phyloP scores from a whole-genome alignment of 2,888 invertebrate genomes.

The Caenorhabditis plicata region DNA sequence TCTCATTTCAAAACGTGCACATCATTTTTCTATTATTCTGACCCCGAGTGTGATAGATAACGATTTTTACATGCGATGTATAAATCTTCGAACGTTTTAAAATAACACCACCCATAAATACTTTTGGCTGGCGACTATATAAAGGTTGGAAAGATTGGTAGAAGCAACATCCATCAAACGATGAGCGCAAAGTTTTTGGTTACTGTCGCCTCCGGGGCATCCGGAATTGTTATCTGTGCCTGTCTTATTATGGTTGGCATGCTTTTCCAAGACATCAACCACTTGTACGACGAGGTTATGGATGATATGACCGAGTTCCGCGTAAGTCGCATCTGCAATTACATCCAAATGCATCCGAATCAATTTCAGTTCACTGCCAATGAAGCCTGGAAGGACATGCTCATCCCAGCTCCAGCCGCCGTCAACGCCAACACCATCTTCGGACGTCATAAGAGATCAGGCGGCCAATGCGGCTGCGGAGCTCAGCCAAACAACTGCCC shows the following conservation, averaged over 20 bases:
- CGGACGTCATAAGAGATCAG: conserved; percentile 49
- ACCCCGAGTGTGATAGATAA: too few relatives aligned
- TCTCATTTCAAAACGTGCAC: too few relatives aligned
- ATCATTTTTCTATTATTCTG: too few relatives aligned
- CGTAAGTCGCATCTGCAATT: conserved; percentile 23
- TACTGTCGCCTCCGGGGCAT: conserved; percentile 42
- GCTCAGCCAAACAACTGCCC: conserved; percentile 47
- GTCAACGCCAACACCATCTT: conserved; percentile 39
- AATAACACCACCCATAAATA: too few relatives aligned
- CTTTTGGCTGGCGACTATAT: too few relatives aligned
- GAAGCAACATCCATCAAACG: too few relatives aligned
- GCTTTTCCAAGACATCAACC: conserved; percentile 56
- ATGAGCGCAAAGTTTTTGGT: conserved; percentile 49
- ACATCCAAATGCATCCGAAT: not conserved
- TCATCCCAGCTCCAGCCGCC: conserved; percentile 20
- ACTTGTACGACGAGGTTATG: conserved; percentile 52
- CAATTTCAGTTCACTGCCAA: conserved; percentile 44
- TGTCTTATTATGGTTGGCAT: conserved; percentile 49
- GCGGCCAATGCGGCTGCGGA: conserved; percentile 41
- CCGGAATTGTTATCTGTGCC: conserved; percentile 48
- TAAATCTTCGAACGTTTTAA: too few relatives aligned
- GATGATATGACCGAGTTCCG: conserved; percentile 54
- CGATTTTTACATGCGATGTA: too few relatives aligned
- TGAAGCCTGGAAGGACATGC: conserved; percentile 51
- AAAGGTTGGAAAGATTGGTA: too few relatives aligned